Evolutionary conservation across 2,888 invertebrate species (phyloP), one percentile per base, ranked within the genome.

Genomic region (Drosophila fulvimacula): DNA sequence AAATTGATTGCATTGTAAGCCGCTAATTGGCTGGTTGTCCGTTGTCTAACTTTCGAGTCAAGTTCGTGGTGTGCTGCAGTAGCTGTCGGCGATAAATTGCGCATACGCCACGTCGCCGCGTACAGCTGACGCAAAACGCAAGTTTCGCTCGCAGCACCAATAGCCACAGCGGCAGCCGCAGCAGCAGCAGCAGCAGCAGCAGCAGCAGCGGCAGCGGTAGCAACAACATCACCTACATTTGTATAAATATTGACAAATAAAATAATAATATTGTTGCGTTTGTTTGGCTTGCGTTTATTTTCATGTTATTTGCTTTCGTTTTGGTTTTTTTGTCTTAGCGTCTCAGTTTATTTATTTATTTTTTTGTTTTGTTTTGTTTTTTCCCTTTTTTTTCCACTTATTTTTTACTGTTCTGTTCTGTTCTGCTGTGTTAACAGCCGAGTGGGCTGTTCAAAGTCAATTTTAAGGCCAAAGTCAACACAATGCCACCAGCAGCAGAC

Each of bases 1-100:
- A 77, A 86, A 83, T 86, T 84, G 84, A 84, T 83, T 81, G 73
- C 68, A 83, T 86, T 86, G 79, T 76, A 73, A 81, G 84, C 73
- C 66, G 72, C 79, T 86, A 86, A 84, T 84, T 84, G 87, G 67
- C 75, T 66, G 76, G 41, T 67, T 62, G 73, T 52, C 52, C 52
- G 48, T 69, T 64, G 41, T 55, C 41, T 44, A 39, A 73, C 55
- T 83, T 81, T 73, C 30, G 27, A 64, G 62, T 48, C 56, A 51
- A 62, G 62, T 65, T 65, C 52, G 38, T 11, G 13, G 41, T 19
- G 41, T 4, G 49, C 11, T 41, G 27, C 39, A 46, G 36, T 44
- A 32, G 19, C 46, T 63, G 36, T 56, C 36, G 17, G 51, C 15
- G 19, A 21, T 36, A 63, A 67, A 65, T 77, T 58, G 59, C 57